Conservation (phyloP, 2,113 vertebrate genomes). For the Lipotes vexillifer region DNA sequence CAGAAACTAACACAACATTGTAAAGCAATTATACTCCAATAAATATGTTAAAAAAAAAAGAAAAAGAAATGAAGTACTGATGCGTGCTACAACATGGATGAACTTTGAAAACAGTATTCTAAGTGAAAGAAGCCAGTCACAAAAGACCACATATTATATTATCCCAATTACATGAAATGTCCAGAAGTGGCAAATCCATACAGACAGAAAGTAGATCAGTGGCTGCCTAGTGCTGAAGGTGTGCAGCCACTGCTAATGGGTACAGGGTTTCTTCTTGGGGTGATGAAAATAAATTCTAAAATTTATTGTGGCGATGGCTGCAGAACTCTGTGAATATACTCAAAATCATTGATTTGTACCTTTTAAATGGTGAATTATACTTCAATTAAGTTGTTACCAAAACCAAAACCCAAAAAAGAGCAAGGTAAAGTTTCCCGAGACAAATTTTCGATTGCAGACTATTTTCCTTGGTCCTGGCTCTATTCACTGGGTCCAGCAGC, state of each 20-base stretch:
- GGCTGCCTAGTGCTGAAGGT: background rate
- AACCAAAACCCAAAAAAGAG: background rate
- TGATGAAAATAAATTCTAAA: background rate
- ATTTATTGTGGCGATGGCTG: background rate
- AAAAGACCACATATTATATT: background rate
- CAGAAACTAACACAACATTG: too few relatives aligned
- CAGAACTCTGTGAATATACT: background rate
- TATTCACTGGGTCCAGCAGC: conserved; percentile 10
- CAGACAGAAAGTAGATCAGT: background rate
- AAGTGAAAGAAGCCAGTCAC: background rate
- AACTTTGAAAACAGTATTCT: background rate
- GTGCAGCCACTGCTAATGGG: background rate
- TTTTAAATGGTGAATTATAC: conserved; percentile 7
- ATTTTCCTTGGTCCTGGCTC: conserved; percentile 61
- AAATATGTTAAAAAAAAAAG: background rate
- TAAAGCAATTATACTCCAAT: too few relatives aligned
- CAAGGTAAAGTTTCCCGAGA: background rate
- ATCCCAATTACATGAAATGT: background rate
- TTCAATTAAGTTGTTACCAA: conserved; percentile 15
- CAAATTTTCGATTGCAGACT: conserved; percentile 10
- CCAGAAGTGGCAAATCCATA: background rate
- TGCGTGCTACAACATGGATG: background rate
- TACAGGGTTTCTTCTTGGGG: background rate
- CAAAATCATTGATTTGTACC: background rate
- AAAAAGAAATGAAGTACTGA: background rate